These are phyloP conservation scores for Gnathonemus longibarbis DNA, from an alignment of 2,113 vertebrate genomes.

Conservation along the genomic window DNA sequence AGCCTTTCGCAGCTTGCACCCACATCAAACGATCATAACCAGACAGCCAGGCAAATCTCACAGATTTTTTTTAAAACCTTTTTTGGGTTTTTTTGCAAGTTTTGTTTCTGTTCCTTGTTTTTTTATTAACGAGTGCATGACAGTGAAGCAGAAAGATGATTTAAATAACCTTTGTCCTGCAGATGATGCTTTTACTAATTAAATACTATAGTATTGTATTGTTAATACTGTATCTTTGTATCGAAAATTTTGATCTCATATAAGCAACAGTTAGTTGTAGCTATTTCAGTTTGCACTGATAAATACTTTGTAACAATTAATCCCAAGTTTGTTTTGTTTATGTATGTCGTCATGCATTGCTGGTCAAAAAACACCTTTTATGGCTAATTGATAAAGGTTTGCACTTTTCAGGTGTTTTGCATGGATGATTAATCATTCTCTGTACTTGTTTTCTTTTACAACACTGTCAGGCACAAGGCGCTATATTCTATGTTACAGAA, in stretches of 20 bases:
- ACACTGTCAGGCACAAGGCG: neutral
- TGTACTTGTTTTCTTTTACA: neutral
- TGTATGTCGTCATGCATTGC: neutral
- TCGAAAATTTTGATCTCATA: neutral
- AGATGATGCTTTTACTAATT: neutral
- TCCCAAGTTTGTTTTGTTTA: neutral
- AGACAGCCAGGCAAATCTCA: neutral
- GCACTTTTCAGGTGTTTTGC: neutral
- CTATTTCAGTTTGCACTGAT: neutral
- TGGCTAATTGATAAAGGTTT: neutral
- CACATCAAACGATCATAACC: neutral
- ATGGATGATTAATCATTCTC: neutral
- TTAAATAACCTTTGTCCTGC: neutral
- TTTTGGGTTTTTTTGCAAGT: neutral
- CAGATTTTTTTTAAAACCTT: neutral
- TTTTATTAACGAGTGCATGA: neutral
- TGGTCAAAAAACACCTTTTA: neutral
- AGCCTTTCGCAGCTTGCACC: neutral
- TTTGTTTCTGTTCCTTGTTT: neutral
- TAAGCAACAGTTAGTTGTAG: neutral
- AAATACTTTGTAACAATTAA: neutral
- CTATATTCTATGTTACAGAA: neutral
- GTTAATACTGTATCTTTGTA: neutral
- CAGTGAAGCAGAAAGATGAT: neutral
- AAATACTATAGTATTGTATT: neutral